Percentiles rank a stretch among this genome's conserved stretches.
Conservation (phyloP, 2,797 vertebrate genomes). For the Psittacula echo region DNA sequence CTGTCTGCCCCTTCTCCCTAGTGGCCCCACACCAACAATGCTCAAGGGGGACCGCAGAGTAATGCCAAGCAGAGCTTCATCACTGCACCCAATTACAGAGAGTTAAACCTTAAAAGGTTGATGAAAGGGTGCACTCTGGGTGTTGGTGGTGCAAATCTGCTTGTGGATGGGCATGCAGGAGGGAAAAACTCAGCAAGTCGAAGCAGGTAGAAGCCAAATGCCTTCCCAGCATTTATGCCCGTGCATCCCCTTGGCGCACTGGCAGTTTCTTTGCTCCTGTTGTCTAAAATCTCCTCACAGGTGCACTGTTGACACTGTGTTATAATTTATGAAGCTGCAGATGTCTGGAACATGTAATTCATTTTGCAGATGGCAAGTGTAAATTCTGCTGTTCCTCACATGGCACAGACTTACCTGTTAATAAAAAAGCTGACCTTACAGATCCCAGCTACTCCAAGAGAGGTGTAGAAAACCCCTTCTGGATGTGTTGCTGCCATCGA, state of each 20-base stretch:
- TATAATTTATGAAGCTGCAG: constrained; percentile 59
- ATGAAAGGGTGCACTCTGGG: neutral
- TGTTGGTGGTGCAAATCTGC: neutral
- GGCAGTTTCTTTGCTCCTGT: constrained; percentile 15
- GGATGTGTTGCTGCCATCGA: neutral
- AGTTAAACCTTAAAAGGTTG: neutral
- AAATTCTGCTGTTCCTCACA: constrained; percentile 49
- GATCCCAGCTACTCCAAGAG: neutral
- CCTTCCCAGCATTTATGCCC: neutral
- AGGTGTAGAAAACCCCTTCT: neutral
- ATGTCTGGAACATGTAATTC: constrained; percentile 39
- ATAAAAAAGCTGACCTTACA: constrained; percentile 29
- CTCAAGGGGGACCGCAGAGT: neutral
- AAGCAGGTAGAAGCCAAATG: neutral
- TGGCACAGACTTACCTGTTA: constrained; percentile 7
- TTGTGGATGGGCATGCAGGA: neutral
- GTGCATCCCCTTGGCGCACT: neutral
- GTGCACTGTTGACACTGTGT: constrained; percentile 48
- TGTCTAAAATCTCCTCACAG: constrained; percentile 51
- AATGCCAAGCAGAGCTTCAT: neutral
- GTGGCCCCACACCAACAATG: neutral
- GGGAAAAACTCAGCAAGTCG: neutral
- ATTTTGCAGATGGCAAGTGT: constrained; percentile 55
- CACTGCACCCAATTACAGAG: neutral
- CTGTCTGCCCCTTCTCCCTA: neutral